Evolutionary conservation across 92 coral and sea anemone genomes (phyloP).

Genomic region (Paragorgia papillata): DNA sequence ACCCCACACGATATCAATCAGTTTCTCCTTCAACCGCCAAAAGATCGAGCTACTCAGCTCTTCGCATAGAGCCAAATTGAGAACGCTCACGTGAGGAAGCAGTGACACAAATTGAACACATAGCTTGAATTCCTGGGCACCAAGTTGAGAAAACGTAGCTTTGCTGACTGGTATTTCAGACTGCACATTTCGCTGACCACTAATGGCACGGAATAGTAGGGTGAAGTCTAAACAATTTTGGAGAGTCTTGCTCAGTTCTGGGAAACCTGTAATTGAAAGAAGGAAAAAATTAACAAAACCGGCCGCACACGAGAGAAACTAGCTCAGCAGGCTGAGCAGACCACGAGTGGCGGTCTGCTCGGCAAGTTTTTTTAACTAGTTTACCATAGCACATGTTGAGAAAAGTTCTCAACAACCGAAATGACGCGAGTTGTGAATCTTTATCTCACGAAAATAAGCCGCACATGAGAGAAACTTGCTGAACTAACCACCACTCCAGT

Average conservation of each 20-base stretch:
- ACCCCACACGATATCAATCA: slow-evolving; percentile 35
- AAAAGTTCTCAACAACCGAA: no score
- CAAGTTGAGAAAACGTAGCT: slow-evolving; percentile 19
- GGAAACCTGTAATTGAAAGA: slow-evolving; percentile 22
- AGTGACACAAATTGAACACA: slow-evolving; percentile 30
- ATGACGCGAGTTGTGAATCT: no score
- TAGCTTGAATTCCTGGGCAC: slow-evolving; percentile 29
- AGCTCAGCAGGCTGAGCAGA: no score
- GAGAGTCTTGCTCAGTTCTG: slow-evolving; percentile 9
- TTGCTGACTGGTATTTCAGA: slow-evolving; percentile 21
- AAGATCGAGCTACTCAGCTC: slow-evolving; percentile 29
- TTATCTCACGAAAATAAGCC: no score
- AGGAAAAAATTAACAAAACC: no score
- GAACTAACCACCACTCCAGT: no score
- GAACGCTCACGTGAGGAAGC: slow-evolving; percentile 25
- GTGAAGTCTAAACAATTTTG: slow-evolving; percentile 18
- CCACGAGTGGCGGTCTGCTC: no score
- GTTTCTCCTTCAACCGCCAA: slow-evolving; percentile 17
- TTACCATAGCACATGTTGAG: no score
- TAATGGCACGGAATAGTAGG: slow-evolving; percentile 3
- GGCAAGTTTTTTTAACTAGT: no score
- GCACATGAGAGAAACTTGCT: no score
- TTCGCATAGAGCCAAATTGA: slow-evolving; percentile 24
- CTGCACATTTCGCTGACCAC: slow-evolving; percentile 8
- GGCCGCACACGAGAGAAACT: no score